These are phyloP conservation scores for Platerodrilus igneus DNA, from an alignment of 2,888 invertebrate genomes.

Conservation along the genomic window DNA sequence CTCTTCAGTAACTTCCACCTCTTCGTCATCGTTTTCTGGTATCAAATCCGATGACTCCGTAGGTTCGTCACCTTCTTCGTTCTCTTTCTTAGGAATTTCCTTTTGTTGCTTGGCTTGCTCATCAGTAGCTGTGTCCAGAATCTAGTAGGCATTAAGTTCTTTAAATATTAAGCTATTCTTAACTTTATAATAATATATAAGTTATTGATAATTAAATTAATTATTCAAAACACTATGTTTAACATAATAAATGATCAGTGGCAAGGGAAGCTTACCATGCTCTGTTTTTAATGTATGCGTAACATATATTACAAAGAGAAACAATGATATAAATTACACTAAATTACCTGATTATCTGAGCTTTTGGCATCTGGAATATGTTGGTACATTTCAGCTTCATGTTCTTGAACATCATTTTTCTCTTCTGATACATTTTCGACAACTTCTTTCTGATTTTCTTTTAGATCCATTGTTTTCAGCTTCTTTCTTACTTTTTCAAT, in stretches of 20 bases:
- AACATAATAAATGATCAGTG: too few relatives aligned
- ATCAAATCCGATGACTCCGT: conserved; percentile 53
- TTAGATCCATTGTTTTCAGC: conserved; percentile 52
- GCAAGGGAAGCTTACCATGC: too few relatives aligned
- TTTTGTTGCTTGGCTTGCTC: conserved; percentile 66
- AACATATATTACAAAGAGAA: conserved; percentile 13
- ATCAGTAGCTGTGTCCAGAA: conserved; percentile 71
- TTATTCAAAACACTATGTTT: too few relatives aligned
- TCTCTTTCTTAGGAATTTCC: conserved; percentile 57
- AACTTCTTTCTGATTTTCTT: conserved; percentile 41
- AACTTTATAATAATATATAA: too few relatives aligned
- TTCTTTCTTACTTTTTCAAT: conserved; percentile 62
- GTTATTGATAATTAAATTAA: too few relatives aligned
- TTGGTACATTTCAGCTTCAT: conserved; percentile 60
- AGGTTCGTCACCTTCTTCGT: conserved; percentile 56
- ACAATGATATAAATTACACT: background rate
- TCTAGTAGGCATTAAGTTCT: conserved; percentile 46
- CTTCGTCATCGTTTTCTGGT: conserved; percentile 38
- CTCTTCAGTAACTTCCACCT: conserved; percentile 39
- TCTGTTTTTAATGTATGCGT: too few relatives aligned
- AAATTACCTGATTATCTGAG: conserved; percentile 62
- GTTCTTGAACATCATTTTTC: conserved; percentile 44
- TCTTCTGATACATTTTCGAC: conserved; percentile 48
- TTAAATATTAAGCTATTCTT: too few relatives aligned
- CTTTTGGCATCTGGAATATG: conserved; percentile 78